Percentiles rank a stretch among this genome's conserved stretches.
Evolutionary conservation across 2,888 invertebrate genomes (phyloP).

Genomic region (Acanthosepion esculentum): DNA sequence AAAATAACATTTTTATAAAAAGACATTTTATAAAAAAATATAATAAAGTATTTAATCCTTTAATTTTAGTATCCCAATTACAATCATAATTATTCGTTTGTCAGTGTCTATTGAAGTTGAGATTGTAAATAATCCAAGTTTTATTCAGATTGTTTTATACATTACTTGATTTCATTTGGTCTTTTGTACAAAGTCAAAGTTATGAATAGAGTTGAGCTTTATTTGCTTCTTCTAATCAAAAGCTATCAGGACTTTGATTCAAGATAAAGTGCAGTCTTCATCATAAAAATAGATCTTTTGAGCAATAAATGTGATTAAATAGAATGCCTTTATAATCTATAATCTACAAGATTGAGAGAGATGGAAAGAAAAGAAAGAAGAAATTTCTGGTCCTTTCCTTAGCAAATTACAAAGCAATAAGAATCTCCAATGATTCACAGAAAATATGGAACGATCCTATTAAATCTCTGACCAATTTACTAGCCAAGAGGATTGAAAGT

Average conservation of each 20-base stretch:
- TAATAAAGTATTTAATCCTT: background rate
- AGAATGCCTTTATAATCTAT: slow-evolving; percentile 33
- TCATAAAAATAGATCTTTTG: slow-evolving; percentile 20
- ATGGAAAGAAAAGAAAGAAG: slow-evolving; percentile 1
- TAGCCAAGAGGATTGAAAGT: slow-evolving; percentile 18
- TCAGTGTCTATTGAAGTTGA: background rate
- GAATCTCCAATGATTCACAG: slow-evolving; percentile 20
- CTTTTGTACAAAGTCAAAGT: background rate
- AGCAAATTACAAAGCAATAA: slow-evolving; percentile 33
- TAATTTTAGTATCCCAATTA: background rate
- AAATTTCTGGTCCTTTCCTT: slow-evolving; percentile 14
- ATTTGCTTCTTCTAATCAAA: background rate
- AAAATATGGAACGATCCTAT: slow-evolving; percentile 33
- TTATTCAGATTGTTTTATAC: background rate
- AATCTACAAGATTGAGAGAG: slow-evolving; percentile 4
- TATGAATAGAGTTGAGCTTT: slow-evolving; percentile 2
- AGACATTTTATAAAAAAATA: background rate
- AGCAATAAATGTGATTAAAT: slow-evolving; percentile 33
- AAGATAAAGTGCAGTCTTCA: slow-evolving; percentile 18
- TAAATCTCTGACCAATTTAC: slow-evolving; percentile 20
- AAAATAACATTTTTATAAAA: background rate
- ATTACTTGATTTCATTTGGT: background rate
- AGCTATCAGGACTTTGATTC: background rate
- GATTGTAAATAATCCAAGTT: background rate
- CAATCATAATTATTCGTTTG: background rate